Conservation (phyloP, 2,797 vertebrate species). For the Selene dorsalis region DNA sequence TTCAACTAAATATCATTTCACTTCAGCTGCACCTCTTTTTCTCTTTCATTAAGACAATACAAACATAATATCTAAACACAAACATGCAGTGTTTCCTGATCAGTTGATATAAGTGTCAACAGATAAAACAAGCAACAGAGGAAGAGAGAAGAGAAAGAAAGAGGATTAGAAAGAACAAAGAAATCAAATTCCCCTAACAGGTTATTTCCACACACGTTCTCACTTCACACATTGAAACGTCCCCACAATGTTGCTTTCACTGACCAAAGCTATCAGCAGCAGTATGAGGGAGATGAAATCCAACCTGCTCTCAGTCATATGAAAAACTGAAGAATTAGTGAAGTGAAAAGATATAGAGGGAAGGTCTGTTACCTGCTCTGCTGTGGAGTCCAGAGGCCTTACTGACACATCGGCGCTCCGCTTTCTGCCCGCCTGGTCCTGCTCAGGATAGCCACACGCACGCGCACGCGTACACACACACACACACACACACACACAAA, state of each 20-base stretch:
- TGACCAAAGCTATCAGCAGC: not conserved
- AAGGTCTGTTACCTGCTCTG: slow-evolving; percentile 78
- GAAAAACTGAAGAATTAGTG: not conserved
- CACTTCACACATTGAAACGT: not conserved
- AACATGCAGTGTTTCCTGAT: not conserved
- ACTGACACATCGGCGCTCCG: slow-evolving; percentile 66
- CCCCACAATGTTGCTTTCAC: not conserved
- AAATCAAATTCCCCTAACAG: not conserved
- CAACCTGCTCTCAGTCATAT: not conserved
- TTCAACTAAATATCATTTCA: not conserved
- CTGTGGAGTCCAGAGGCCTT: slow-evolving; percentile 64
- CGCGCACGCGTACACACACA: slow-evolving; percentile 7
- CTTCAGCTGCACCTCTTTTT: not conserved
- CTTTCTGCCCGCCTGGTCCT: slow-evolving; percentile 73
- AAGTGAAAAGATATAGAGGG: not conserved
- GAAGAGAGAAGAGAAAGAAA: not conserved
- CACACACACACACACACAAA: slow-evolving; percentile 7
- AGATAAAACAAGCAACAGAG: not conserved
- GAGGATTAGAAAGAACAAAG: not conserved
- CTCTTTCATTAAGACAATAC: not conserved
- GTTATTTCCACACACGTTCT: not conserved
- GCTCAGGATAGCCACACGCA: slow-evolving; percentile 39
- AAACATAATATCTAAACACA: not conserved
- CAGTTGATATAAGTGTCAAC: not conserved
- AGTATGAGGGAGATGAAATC: slow-evolving; percentile 1